Conservation (phyloP, 1,140 invertebrate genomes). For the Gonioctena quinquepunctata region DNA sequence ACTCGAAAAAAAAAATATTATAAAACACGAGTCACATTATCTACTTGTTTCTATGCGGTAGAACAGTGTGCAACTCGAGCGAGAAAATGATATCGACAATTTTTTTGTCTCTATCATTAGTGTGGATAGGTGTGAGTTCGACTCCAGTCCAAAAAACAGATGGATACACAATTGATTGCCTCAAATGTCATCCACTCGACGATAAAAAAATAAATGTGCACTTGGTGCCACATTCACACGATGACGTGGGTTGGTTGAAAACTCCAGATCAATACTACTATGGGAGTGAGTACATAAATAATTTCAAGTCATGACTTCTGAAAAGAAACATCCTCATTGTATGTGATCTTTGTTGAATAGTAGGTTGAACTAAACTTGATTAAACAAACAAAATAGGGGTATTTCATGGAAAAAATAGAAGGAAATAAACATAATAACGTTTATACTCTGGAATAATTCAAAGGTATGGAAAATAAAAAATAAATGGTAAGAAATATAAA, state of each 20-base stretch:
- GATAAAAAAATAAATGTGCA: slow-evolving; percentile 67
- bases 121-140: background rate
- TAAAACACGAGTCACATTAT: no score
- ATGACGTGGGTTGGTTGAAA: slow-evolving; percentile 83
- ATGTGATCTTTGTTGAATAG: slow-evolving; percentile 12
- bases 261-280: slow-evolving; percentile 82
- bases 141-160: background rate
- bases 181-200: slow-evolving; percentile 54
- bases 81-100: no score
- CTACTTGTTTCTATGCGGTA: no score
- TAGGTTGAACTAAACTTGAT: background rate
- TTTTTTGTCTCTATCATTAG: no score
- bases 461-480: no score
- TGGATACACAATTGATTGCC: background rate
- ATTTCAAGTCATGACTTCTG: slow-evolving; percentile 22
- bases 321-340: slow-evolving; percentile 20
- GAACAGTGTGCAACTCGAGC: no score
- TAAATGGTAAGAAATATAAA: no score
- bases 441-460: no score
- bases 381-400: background rate
- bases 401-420: slow-evolving; percentile 55
- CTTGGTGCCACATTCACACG: slow-evolving; percentile 70
- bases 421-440: background rate
- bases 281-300: slow-evolving; percentile 61
- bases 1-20: no score